A percentile compares a stretch with the other conserved stretches of the same genome.
Conservation (phyloP, 2,797 vertebrate genomes). For the Sarcoramphus papa region DNA sequence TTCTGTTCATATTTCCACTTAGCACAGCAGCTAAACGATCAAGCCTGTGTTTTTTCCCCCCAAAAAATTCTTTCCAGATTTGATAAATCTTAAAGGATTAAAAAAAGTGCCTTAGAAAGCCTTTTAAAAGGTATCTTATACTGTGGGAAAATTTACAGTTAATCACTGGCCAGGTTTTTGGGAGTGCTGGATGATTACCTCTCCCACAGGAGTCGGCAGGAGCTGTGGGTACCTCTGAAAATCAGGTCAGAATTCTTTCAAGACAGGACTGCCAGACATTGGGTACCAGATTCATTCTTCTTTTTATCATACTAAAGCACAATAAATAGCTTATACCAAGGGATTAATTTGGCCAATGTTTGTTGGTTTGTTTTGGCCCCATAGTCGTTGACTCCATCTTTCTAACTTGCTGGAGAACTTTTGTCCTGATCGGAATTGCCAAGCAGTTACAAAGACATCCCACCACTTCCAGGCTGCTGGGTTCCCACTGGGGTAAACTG, state of each 20-base stretch:
- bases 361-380: background rate
- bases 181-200: background rate
- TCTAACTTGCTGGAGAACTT: conserved; percentile 52
- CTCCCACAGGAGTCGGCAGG: background rate
- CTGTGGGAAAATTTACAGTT: background rate
- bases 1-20: background rate
- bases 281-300: background rate
- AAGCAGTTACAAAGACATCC: conserved; percentile 43
- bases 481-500: conserved; percentile 59
- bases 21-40: background rate
- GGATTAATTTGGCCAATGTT: background rate
- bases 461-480: conserved; percentile 49
- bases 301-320: background rate
- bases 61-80: background rate
- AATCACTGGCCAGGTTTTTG: background rate
- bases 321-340: background rate
- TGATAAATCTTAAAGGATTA: background rate
- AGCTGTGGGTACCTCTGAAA: background rate
- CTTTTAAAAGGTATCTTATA: background rate
- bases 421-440: conserved; percentile 44
- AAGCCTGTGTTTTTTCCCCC: background rate
- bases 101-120: background rate
- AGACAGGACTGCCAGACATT: background rate
- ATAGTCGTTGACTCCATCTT: conserved; percentile 26
- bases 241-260: background rate